Percentiles rank a stretch among this genome's conserved stretches.
Evolutionary conservation across 2,797 vertebrate species (phyloP).

Genomic region (Dallia pectoralis): DNA sequence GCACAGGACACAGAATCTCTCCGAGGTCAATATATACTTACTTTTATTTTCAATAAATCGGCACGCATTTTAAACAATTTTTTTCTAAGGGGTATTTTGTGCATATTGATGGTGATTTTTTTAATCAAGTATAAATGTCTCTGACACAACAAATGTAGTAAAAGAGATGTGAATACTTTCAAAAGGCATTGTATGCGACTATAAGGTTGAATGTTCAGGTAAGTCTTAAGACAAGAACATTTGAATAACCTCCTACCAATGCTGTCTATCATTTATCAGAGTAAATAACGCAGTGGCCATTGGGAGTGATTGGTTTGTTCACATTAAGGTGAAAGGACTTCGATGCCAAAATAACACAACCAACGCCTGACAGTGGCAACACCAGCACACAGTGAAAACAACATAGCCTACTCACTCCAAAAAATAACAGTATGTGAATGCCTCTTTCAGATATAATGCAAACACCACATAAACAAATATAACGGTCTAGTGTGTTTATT

Average conservation of each 20-base stretch:
- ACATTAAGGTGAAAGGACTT: background rate
- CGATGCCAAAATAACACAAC: background rate
- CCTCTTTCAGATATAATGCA: background rate
- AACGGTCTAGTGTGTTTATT: slow-evolving; percentile 47
- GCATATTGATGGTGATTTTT: too few species aligned
- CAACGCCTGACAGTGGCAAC: too few species aligned
- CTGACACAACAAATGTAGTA: too few species aligned
- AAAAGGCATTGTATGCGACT: background rate
- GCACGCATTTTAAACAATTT: too few species aligned
- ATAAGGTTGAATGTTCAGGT: background rate
- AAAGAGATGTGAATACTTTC: too few species aligned
- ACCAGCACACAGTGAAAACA: too few species aligned
- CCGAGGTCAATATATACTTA: too few species aligned
- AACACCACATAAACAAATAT: background rate
- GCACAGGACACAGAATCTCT: too few species aligned
- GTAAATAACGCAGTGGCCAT: background rate
- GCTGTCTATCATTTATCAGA: background rate
- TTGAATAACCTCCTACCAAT: background rate
- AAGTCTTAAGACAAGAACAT: background rate
- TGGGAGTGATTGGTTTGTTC: background rate
- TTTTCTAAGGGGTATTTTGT: too few species aligned
- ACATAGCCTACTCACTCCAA: background rate
- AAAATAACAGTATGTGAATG: background rate
- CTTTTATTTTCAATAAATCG: too few species aligned
- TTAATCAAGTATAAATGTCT: too few species aligned